Base-by-base conservation (phyloP, 2,888 invertebrate species). In the Trissolcus japonicus region DNA sequence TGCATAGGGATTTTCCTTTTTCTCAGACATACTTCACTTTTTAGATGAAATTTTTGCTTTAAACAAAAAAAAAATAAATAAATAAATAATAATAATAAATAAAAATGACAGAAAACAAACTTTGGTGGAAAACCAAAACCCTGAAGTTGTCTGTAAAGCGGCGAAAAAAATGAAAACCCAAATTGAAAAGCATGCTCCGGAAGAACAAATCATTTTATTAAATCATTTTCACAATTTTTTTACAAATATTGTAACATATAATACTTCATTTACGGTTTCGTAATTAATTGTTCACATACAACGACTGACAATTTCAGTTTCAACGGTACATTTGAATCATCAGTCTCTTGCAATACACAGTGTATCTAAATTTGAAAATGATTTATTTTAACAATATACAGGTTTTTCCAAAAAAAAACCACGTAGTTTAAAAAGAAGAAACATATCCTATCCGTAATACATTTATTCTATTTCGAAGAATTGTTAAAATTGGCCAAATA, bases 191-290 rank as follows among this genome's bases (percentile, higher is more conserved):
- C 48, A 48, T 6, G 2, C 43, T 40, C 60, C 55, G 66, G 67
- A 74, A 74, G 73, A 74, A 74, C 73, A 74, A 73, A 67, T 74
- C 60, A 60, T 66, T 73, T 74, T 74, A 74, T 74, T 67, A 61
- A 72, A 61, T 74, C 56, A 67, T 51, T 56, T 74, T 66, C 56
- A 67, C 55, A 67, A 61, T 74, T 66, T 74, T 74, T 35, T 35
- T 74, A 74, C 66, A 74, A 74, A 67, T 74, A 61, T 61, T 19
- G 46, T 75, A 75, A 75, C 69, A 69, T 68, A 62, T 68, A 75
- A 75, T 75, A 75, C 65, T 75, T 75, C 43, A 68, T 62, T 67
- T 48, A 68, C 35, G 72, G 59, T 67, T 35, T 35, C 56, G 50
- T 73, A 50, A 43, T 56, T 19, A 40, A 41, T 51, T 35, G 50